Evolutionary conservation across 2,888 invertebrate genomes (phyloP).

Genomic region (Cenopis cana): DNA sequence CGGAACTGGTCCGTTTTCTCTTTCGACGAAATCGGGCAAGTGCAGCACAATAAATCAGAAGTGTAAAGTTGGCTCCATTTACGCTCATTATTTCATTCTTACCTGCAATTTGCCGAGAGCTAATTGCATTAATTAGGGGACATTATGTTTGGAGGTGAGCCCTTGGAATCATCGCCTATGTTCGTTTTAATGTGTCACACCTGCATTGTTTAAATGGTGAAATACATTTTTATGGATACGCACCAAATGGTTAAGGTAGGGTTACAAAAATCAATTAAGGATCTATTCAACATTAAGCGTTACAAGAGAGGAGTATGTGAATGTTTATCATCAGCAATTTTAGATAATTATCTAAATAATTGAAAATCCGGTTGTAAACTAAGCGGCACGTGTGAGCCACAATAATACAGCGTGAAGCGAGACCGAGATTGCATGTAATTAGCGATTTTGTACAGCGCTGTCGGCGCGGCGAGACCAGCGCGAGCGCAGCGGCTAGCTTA

Average conservation of each 20-base stretch:
- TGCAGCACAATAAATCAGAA: conserved; percentile 84
- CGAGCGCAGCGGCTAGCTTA: conserved; percentile 42
- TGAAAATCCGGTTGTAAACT: conserved; percentile 53
- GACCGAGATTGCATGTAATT: conserved; percentile 71
- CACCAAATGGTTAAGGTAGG: no score
- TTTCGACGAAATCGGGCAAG: conserved; percentile 82
- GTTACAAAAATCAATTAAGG: background rate
- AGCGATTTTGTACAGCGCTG: conserved; percentile 78
- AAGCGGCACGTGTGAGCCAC: conserved; percentile 52
- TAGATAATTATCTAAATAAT: conserved; percentile 40
- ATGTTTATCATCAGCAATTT: background rate
- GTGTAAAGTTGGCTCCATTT: conserved; percentile 84
- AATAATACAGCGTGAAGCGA: conserved; percentile 56
- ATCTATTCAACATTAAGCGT: background rate
- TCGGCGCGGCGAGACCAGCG: conserved; percentile 50
- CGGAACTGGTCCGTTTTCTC: conserved; percentile 83
- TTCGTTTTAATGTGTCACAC: conserved; percentile 55
- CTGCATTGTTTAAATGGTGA: conserved; percentile 10
- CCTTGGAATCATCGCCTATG: conserved; percentile 66
- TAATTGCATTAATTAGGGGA: conserved; percentile 84
- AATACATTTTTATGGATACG: no score
- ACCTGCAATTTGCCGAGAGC: conserved; percentile 81
- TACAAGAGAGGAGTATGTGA: background rate
- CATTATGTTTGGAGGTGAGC: conserved; percentile 73
- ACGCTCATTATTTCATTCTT: conserved; percentile 82